These are phyloP conservation scores for Meteorus cinctellus DNA, from an alignment of 2,888 invertebrate species.

Conservation along the genomic window DNA sequence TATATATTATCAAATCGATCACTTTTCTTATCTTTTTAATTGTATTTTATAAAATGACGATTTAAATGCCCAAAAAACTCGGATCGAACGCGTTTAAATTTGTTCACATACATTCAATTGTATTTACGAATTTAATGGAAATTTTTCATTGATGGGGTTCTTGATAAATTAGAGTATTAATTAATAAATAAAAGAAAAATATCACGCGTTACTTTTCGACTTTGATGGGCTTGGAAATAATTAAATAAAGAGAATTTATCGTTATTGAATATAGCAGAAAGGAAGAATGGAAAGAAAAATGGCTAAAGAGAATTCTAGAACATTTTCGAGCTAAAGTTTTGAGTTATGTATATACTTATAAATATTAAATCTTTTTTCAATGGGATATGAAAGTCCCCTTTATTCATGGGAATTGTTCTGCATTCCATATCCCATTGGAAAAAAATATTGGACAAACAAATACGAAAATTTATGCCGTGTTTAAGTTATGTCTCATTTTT, in stretches of 20 bases:
- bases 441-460: not conserved
- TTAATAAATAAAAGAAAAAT: conserved; percentile 56
- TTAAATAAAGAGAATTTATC: not conserved
- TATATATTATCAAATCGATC: not conserved
- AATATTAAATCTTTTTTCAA: not conserved
- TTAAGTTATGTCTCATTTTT: too few relatives aligned
- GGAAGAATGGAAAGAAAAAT: conserved; percentile 12
- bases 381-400: not conserved
- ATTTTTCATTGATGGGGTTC: too few relatives aligned
- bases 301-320: not conserved
- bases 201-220: conserved; percentile 68
- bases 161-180: too few relatives aligned
- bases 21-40: too few relatives aligned
- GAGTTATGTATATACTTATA: not conserved
- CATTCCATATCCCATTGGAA: not conserved
- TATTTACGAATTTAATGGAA: not conserved
- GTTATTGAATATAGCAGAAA: not conserved
- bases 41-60: not conserved
- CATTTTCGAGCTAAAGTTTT: not conserved
- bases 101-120: not conserved
- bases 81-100: conserved; percentile 67
- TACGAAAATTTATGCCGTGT: not conserved
- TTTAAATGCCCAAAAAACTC: conserved; percentile 63
- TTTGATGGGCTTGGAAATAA: conserved; percentile 58
- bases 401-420: not conserved